Base-by-base conservation (phyloP, 2,888 invertebrate genomes). In the Furcula furcula region DNA sequence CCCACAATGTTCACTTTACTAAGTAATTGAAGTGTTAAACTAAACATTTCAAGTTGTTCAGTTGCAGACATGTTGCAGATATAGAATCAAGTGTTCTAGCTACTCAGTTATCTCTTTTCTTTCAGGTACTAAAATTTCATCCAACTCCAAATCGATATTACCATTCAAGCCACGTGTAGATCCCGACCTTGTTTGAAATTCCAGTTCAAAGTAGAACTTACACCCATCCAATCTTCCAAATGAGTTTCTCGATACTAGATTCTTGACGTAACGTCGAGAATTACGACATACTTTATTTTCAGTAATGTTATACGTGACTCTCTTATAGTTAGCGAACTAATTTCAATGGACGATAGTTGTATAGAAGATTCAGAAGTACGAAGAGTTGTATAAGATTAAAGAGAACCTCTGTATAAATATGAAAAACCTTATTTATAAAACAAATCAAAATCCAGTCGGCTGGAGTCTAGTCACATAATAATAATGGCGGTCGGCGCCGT, bases 231-330 rank as follows among this genome's bases (percentile, higher is more conserved):
- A 53, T 47, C 28, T 39, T 20, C 28, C 47, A 52, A 49, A 47
- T 47, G 54, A 42, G 42, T 47, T 41, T 28, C 28, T 28, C 11
- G 28, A 16, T 18, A 18, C 26, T 26, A 7, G 33, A 34, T 36
- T 46, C 34, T 26, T 12, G 25, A 32, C 18, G 31, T 28, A 11
- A 18, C 11, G 15, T 28, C 10, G 18, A 31, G 36, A 36, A 53
- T 40, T 40, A 53, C 39, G 33, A 22, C 27, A 27, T 40, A 29
- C 39, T 52, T 60, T 53, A 66, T 60, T 63, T 58, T n/a, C 39
- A 41, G 47, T 66, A 65, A 72, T 71, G 62, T 66, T 61, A 57
- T 62, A 71, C 72, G 72, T 73, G 72, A 71, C 70, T 62, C 55
- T 45, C 46, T 55, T 62, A 53, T 51, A 58, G 60, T 60, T 62